Conservation (phyloP, 2,797 vertebrate species). For the Ambastaia sidthimunki region DNA sequence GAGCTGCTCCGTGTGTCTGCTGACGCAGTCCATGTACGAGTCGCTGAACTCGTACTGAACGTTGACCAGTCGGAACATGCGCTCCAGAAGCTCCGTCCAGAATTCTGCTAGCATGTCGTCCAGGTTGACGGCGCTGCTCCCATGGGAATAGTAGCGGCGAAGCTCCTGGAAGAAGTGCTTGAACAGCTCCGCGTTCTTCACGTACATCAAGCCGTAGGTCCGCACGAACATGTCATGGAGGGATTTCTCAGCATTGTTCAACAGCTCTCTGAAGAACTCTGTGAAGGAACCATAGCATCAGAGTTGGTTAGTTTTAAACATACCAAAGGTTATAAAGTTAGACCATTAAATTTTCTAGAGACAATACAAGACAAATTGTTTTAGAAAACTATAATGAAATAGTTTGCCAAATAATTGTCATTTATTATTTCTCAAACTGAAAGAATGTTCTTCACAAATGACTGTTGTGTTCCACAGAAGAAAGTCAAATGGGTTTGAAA, state of each 20-base stretch:
- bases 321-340: not conserved
- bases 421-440: too few relatives aligned
- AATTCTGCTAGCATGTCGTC: conserved; percentile 94
- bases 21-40: conserved; percentile 93
- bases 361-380: not conserved
- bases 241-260: conserved; percentile 90
- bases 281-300: conserved; percentile 25
- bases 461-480: not conserved
- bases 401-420: not conserved
- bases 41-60: conserved; percentile 93
- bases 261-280: conserved; percentile 96
- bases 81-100: conserved; percentile 92
- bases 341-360: not conserved
- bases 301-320: conserved; percentile 6
- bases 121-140: conserved; percentile 83
- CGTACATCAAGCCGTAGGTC: conserved; percentile 93
- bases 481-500: not conserved
- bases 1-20: conserved; percentile 91
- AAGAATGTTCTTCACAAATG: not conserved
- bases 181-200: conserved; percentile 94
- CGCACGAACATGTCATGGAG: conserved; percentile 93
- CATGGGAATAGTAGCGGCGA: conserved; percentile 85
- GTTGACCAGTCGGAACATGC: conserved; percentile 95
- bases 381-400: too few relatives aligned
- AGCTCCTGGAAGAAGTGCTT: conserved; percentile 89